A percentile compares a stretch with the other conserved stretches of the same genome.
phyloP scores from a whole-genome alignment of 2,888 invertebrate genomes.

The Brachyptera putata region DNA sequence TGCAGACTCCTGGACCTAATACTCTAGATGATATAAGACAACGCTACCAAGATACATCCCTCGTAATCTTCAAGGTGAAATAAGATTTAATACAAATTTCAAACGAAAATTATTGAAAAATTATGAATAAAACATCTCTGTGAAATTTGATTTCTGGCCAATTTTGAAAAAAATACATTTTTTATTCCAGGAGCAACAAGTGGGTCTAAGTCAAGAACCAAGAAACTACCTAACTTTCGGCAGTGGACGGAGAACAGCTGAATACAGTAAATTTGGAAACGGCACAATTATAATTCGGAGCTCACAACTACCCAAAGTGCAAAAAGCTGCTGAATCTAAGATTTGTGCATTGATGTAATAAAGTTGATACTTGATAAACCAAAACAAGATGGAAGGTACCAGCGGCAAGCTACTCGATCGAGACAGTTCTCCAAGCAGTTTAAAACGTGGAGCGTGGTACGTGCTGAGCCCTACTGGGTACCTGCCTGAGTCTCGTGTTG shows the following conservation, averaged over 20 bases:
- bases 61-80: slow-evolving; percentile 43
- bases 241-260: slow-evolving; percentile 41
- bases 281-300: slow-evolving; percentile 39
- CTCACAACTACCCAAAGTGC: slow-evolving; percentile 1
- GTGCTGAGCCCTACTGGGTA: slow-evolving; percentile 9
- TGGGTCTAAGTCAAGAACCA: slow-evolving; percentile 34
- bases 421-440: not conserved
- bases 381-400: not conserved
- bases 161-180: not conserved
- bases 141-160: not conserved
- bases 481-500: slow-evolving; percentile 24
- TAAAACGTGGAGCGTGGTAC: slow-evolving; percentile 17
- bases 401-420: not conserved
- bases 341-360: slow-evolving; percentile 27
- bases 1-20: too few species aligned
- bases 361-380: slow-evolving; percentile 13
- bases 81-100: not conserved
- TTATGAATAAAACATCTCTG: too few species aligned
- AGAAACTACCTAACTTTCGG: slow-evolving; percentile 42
- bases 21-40: slow-evolving; percentile 37
- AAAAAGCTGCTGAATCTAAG: slow-evolving; percentile 24
- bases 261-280: slow-evolving; percentile 44
- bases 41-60: slow-evolving; percentile 43
- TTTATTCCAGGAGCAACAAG: slow-evolving; percentile 40
- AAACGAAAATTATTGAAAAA: too few species aligned